A percentile compares a stretch with the other conserved stretches of the same genome.
Evolutionary conservation across 2,888 invertebrate genomes (phyloP).

Genomic region (Prostheceraeus crozeri): DNA sequence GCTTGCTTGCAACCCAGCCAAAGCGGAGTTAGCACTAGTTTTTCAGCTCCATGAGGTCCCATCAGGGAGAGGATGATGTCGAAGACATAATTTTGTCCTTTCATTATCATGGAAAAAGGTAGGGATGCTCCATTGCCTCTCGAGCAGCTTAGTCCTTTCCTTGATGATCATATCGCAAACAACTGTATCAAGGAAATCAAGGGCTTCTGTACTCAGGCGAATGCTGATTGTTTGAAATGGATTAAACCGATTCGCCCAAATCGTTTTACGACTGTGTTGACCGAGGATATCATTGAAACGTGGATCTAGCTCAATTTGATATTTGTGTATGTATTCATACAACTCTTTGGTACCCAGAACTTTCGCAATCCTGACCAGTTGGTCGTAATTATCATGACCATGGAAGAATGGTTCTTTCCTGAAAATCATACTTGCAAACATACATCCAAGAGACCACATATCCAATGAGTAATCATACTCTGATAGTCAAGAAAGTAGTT

Average conservation of each 20-base stretch:
- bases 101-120: too few relatives aligned
- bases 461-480: conserved; percentile 99
- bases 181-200: conserved; percentile 96
- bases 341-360: conserved; percentile 98
- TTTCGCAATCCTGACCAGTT: conserved; percentile 95
- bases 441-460: conserved; percentile 99
- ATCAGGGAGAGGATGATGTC: too few relatives aligned
- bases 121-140: conserved; percentile 99
- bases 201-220: conserved; percentile 92
- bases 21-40: too few relatives aligned
- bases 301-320: conserved; percentile 97
- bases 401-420: conserved; percentile 98
- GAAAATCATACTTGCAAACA: conserved; percentile 99
- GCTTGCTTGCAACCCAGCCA: too few relatives aligned
- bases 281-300: conserved; percentile 98
- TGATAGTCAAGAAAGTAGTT: conserved; percentile 95
- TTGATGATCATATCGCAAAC: conserved; percentile 91
- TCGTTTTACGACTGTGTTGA: conserved; percentile 42
- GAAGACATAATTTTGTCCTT: too few relatives aligned
- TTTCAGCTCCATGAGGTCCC: too few relatives aligned
- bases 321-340: conserved; percentile 98
- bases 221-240: too few relatives aligned
- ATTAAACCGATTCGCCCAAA: too few relatives aligned
- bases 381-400: conserved; percentile 99
- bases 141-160: conserved; percentile 78